Percentiles rank a stretch among this genome's conserved stretches.
Conservation (phyloP, 2,797 vertebrate genomes). For the Sebastes hubbsi region DNA sequence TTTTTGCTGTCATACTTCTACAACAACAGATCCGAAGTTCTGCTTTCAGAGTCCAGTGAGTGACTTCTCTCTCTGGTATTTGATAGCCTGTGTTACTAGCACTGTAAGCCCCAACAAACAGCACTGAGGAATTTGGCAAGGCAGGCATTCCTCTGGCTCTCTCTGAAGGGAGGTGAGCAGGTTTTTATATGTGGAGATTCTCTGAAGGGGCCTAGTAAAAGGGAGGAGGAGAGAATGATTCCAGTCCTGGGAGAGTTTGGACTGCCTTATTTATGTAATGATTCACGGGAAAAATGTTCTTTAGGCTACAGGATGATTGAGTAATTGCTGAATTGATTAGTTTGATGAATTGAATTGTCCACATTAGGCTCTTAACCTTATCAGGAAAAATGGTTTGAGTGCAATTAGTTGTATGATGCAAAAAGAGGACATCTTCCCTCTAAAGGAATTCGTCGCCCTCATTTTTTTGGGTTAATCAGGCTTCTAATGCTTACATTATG, state of each 20-base stretch:
- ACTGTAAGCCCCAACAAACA: constrained; percentile 77
- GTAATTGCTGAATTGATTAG: constrained; percentile 15
- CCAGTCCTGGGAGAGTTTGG: constrained; percentile 22
- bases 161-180: constrained; percentile 61
- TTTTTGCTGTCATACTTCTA: constrained; percentile 41
- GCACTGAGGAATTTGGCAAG: constrained; percentile 76
- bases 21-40: constrained; percentile 51
- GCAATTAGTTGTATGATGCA: neutral
- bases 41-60: constrained; percentile 51
- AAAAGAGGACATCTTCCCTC: neutral
- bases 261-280: constrained; percentile 30
- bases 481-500: neutral
- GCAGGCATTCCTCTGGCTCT: constrained; percentile 64
- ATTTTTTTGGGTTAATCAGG: neutral
- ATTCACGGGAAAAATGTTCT: constrained; percentile 4
- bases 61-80: constrained; percentile 72
- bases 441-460: neutral
- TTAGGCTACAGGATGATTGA: constrained; percentile 1
- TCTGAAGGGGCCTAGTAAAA: constrained; percentile 61
- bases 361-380: neutral
- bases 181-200: constrained; percentile 71
- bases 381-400: neutral
- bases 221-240: constrained; percentile 35
- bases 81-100: constrained; percentile 62
- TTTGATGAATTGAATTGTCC: constrained; percentile 24